Evolutionary conservation across 2,888 invertebrate species (phyloP), one percentile per base, ranked within the genome.

Genomic region (Spodoptera littoralis): DNA sequence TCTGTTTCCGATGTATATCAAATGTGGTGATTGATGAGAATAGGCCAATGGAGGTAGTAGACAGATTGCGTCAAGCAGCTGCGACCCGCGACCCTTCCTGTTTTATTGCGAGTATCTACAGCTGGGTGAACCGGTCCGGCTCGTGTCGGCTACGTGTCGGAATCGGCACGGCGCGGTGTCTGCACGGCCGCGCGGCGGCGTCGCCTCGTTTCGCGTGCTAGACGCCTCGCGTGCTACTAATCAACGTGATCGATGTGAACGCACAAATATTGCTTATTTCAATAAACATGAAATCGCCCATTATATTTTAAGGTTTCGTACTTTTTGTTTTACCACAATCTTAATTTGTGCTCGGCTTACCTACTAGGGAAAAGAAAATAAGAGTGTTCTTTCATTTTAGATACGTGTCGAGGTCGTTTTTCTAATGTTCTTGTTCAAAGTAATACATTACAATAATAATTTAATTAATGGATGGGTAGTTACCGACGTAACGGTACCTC

Each of bases 171-270:
- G 12, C n/a, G 47, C 30, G 22, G 41, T 18, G 30, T 13, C 24
- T 52, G 58, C 55, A 46, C 54, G 11, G 44, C 46, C 51, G 5
- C 27, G 27, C 4, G 4, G 42, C n/a, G 22, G 48, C 11, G 27
- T 12, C 2, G 51, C 3, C n/a, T 18, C 11, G 52, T 46, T 44
- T 81, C 50, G 82, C 83, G 80, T 83, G 85, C 61, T 2, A 48
- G 55, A 30, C 54, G 48, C 73, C 48, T 83, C 51, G 81, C 82
- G 82, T 82, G 82, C 41, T 30, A 43, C 67, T 76, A 77, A 84
- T 86, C 80, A 75, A 62, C 57, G 68, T 77, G 79, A 84, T 83
- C 78, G 73, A 82, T 82, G 80, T 70, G 56, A 78, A 76, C 80
- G 66, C 75, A 79, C 74, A 75, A 80, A 80, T 73, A 81, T 81